These are phyloP conservation scores for Sparus aurata DNA, from an alignment of 2,797 vertebrate species.

Conservation along the genomic window DNA sequence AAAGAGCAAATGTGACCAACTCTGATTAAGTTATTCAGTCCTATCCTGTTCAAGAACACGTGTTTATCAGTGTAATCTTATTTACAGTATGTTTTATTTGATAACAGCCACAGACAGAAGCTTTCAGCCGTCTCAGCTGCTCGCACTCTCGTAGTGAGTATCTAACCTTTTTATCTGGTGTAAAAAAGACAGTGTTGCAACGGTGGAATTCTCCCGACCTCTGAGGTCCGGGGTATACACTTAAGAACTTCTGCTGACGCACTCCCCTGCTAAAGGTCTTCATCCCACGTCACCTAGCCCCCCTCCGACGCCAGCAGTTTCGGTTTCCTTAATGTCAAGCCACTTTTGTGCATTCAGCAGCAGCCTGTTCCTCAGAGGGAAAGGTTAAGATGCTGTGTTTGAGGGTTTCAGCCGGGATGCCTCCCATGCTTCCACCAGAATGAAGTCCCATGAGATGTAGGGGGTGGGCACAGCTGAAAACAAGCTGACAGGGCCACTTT, in stretches of 20 bases:
- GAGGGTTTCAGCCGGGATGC: constrained; percentile 71
- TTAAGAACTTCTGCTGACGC: constrained; percentile 76
- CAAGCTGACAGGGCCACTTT: constrained; percentile 80
- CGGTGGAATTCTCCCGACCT: constrained; percentile 62
- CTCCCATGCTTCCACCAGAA: constrained; percentile 58
- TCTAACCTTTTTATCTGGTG: constrained; percentile 66
- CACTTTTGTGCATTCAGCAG: constrained; percentile 87
- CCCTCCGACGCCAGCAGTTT: constrained; percentile 73
- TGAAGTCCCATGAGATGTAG: constrained; percentile 44
- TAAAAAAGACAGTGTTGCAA: constrained; percentile 54
- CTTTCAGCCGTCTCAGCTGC: constrained; percentile 15
- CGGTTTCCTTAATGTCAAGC: constrained; percentile 85
- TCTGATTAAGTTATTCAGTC: background rate
- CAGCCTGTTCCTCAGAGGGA: constrained; percentile 79
- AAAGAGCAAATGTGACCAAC: background rate
- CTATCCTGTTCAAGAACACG: background rate
- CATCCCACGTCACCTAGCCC: constrained; percentile 58
- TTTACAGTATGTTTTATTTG: background rate
- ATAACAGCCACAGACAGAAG: background rate
- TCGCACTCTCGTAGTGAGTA: constrained; percentile 45
- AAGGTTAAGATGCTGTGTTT: constrained; percentile 85
- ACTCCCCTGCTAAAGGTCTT: constrained; percentile 80
- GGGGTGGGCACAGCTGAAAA: constrained; percentile 61
- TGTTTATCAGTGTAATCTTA: background rate
- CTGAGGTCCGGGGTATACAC: constrained; percentile 52